These are phyloP conservation scores for Laupala kohalensis DNA, from an alignment of 1,140 invertebrate species.

Conservation along the genomic window DNA sequence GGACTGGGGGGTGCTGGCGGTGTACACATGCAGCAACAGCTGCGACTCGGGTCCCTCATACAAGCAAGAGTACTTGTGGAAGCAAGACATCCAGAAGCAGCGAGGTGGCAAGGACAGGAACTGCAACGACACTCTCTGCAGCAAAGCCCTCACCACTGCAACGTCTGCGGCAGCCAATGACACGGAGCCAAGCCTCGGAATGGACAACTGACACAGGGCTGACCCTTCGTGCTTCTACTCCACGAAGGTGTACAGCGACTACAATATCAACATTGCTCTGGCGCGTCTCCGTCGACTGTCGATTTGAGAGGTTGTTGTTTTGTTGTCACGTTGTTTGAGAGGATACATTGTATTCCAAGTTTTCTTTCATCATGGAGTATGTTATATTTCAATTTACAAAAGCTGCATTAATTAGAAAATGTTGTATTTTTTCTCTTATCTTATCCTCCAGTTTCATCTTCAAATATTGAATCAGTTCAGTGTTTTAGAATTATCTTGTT, in stretches of 20 bases:
- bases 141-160: background rate
- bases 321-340: too few relatives aligned
- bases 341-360: too few relatives aligned
- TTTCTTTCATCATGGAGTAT: too few relatives aligned
- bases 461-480: too few relatives aligned
- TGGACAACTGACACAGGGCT: background rate
- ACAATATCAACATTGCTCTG: background rate
- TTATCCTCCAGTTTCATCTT: too few relatives aligned
- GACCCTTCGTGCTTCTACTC: background rate
- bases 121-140: background rate
- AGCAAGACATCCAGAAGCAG: slow-evolving; percentile 59
- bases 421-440: too few relatives aligned
- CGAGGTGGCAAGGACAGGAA: background rate
- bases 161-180: background rate
- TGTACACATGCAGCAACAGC: slow-evolving; percentile 75
- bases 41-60: slow-evolving; percentile 51
- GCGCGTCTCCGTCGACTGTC: background rate
- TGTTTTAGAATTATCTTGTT: too few relatives aligned
- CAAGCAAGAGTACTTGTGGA: slow-evolving; percentile 67
- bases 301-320: too few relatives aligned
- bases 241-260: background rate
- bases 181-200: too few relatives aligned
- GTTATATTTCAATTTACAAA: too few relatives aligned
- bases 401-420: too few relatives aligned
- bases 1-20: slow-evolving; percentile 77